Conservation (phyloP, 2,797 vertebrate species). For the Staurois parvus region DNA sequence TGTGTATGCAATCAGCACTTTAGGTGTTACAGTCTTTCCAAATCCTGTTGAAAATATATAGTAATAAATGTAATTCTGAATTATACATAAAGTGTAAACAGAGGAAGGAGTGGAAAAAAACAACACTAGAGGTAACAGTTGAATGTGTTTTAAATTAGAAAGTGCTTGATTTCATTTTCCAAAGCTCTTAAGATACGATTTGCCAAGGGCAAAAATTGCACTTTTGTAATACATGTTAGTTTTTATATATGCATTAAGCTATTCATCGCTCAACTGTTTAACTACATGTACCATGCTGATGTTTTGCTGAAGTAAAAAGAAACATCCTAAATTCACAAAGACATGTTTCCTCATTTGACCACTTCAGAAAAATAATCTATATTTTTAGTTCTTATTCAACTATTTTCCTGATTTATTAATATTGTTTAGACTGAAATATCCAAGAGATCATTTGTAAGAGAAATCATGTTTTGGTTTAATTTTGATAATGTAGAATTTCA, state of each 20-base stretch:
- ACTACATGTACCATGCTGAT: background rate
- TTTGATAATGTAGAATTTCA: background rate
- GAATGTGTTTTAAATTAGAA: slow-evolving; percentile 11
- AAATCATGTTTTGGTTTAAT: background rate
- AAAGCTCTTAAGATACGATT: slow-evolving; percentile 10
- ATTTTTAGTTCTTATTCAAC: too few relatives aligned
- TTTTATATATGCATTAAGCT: background rate
- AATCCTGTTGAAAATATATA: background rate
- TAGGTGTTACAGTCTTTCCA: background rate
- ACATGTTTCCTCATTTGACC: background rate
- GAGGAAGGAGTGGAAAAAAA: background rate
- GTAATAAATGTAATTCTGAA: background rate
- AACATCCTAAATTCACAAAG: background rate
- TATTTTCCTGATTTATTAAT: too few relatives aligned
- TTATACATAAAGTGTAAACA: background rate
- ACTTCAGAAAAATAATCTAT: too few relatives aligned
- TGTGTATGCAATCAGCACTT: too few relatives aligned
- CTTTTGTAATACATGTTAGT: slow-evolving; percentile 17
- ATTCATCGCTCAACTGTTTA: background rate
- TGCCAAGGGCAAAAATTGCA: slow-evolving; percentile 22
- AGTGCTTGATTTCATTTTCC: slow-evolving; percentile 9
- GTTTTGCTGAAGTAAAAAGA: background rate
- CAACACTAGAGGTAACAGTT: slow-evolving; percentile 57
- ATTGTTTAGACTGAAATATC: too few relatives aligned
- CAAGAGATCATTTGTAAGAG: too few relatives aligned